Base-by-base conservation (phyloP, 2,888 invertebrate species). In the Aplocera efformata region DNA sequence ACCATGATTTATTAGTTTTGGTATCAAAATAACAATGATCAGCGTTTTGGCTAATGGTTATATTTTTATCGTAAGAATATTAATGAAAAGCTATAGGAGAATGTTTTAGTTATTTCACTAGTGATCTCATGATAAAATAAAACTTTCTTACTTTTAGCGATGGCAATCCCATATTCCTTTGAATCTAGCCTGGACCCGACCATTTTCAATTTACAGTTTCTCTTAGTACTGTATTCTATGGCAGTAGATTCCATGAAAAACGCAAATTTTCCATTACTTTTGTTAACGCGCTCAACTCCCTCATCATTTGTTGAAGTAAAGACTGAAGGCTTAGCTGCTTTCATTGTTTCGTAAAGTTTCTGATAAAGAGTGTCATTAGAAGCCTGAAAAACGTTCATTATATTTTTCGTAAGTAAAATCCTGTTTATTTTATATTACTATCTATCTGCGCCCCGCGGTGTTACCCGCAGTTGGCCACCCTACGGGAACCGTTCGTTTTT, bases 201-300 rank as follows among this genome's bases (percentile, higher is more conserved):
- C 88, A 94, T 93, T 44, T 90, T 93, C 45, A 98, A 90, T 43
- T 94, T 91, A 72, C 97, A 97, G 64, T 94, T 90, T 50, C 94
- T 89, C 72, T 96, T 94, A 49, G 92, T 92, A 57, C 92, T 93
- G 79, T 98, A 99, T 74, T 98, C 97, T 58, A 99, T 93, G 11
- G 94, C 93, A 0, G 97, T 94, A 21, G 97, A 98, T 86, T 99
- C 99, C 96, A 98, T 98, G 46, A 99, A 91, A 72, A 96, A 99
- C 1, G 98, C 98, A 76, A 96, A 99, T 50, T 89, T 92, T 20
- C 93, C 92, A 67, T 93, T 92, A 35, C 91, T 93, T 64, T 90
- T 91, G 23, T 90, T 69, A 0, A 98, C 98, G 30, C 95, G 89
- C 10, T 94, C 92, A 1, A 95, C 94, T 0, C 98, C 98, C 63